Conservation (phyloP, 2,113 vertebrate species). For the Pluvialis apricaria region DNA sequence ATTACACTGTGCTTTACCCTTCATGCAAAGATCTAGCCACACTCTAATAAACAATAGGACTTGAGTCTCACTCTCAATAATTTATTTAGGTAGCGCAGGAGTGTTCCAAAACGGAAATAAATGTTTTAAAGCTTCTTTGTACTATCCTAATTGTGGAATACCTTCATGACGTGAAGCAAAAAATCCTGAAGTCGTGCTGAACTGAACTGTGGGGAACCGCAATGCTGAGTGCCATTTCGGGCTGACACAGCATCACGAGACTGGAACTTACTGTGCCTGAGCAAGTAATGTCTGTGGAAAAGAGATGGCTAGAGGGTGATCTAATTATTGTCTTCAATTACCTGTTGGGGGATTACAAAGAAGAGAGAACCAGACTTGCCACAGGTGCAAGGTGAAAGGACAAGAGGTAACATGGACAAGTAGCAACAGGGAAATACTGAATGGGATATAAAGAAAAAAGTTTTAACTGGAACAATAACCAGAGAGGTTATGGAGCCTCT, state of each 20-base stretch:
- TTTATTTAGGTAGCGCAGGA: not conserved
- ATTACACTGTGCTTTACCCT: not conserved
- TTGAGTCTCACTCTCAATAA: not conserved
- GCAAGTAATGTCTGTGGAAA: not conserved
- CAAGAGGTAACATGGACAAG: not conserved
- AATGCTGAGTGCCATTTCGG: not conserved
- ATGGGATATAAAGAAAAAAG: not conserved
- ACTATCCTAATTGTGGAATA: not conserved
- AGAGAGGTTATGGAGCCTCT: not conserved
- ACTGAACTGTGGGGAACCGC: fast-evolving
- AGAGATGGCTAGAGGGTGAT: not conserved
- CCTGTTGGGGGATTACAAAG: not conserved
- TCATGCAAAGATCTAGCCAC: not conserved
- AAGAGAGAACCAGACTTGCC: not conserved
- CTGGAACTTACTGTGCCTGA: not conserved
- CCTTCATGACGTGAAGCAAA: not conserved
- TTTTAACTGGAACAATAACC: not conserved
- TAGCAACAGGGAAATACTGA: not conserved
- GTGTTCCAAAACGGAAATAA: not conserved
- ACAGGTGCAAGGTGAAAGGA: not conserved
- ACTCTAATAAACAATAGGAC: not conserved
- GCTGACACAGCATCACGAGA: not conserved
- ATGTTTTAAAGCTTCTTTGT: not conserved
- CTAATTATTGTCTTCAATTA: not conserved
- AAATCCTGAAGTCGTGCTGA: not conserved